These are phyloP conservation scores for Limanda limanda DNA, from an alignment of 2,113 vertebrate genomes.

Conservation along the genomic window DNA sequence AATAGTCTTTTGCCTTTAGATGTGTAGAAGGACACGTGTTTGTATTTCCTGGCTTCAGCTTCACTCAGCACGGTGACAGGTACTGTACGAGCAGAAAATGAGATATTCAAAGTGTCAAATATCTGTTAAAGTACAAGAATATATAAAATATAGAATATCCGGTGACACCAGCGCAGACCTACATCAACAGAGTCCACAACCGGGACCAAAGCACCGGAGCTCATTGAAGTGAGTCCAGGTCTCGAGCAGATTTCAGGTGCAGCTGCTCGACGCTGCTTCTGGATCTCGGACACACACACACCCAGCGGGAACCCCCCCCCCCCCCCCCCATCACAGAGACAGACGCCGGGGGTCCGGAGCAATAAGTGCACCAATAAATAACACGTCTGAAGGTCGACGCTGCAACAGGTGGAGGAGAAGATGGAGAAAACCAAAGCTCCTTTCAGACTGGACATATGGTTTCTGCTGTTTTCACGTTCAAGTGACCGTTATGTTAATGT, in stretches of 20 bases:
- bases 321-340: not conserved
- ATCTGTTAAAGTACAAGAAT: not conserved
- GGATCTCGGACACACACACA: not conserved
- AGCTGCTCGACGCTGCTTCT: not conserved
- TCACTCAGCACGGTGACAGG: too few species aligned
- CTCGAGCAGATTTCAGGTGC: slow-evolving; percentile 24
- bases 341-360: not conserved
- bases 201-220: not conserved
- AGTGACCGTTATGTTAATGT: not conserved
- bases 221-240: slow-evolving; percentile 17
- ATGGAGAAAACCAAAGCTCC: not conserved
- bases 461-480: not conserved
- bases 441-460: not conserved
- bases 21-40: too few species aligned
- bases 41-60: too few species aligned
- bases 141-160: too few species aligned
- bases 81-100: too few species aligned
- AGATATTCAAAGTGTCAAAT: not conserved
- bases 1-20: too few species aligned
- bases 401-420: slow-evolving; percentile 21
- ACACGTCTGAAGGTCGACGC: not conserved
- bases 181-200: not conserved
- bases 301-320: slow-evolving; percentile 26
- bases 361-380: not conserved
- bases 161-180: not conserved